Evolutionary conservation across 2,113 vertebrate genomes (phyloP).

Genomic region (Paedocypris sp.): DNA sequence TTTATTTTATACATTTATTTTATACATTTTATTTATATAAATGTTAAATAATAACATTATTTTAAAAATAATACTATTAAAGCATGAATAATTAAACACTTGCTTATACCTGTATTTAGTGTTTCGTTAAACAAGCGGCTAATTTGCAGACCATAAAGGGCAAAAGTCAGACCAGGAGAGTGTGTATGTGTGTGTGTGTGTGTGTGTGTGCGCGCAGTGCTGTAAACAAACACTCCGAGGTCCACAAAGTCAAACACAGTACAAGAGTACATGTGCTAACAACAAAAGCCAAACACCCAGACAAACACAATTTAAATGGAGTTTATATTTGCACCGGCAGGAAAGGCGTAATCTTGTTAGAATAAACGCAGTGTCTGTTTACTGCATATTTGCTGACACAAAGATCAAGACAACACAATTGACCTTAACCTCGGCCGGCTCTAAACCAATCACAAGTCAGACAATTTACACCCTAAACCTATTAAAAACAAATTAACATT

Average conservation of each 20-base stretch:
- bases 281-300: not conserved
- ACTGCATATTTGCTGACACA: conserved; percentile 38
- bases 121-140: too few relatives aligned
- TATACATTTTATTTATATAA: too few relatives aligned
- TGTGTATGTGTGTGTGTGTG: too few relatives aligned
- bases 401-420: conserved; percentile 36
- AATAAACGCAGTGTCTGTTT: conserved; percentile 42
- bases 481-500: not conserved
- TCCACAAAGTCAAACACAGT: not conserved
- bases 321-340: conserved; percentile 26
- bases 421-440: conserved; percentile 29
- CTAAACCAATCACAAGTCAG: conserved; percentile 29
- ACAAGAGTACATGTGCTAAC: not conserved
- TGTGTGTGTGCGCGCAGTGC: too few relatives aligned
- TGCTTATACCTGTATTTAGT: too few relatives aligned
- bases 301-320: conserved; percentile 4
- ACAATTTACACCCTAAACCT: conserved; percentile 16
- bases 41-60: too few relatives aligned
- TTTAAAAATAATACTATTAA: too few relatives aligned
- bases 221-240: not conserved
- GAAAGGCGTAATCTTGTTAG: conserved; percentile 47
- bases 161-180: too few relatives aligned
- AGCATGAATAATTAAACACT: too few relatives aligned
- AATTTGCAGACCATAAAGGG: too few relatives aligned
- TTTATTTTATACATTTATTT: too few relatives aligned